phyloP scores from a whole-genome alignment of 2,797 vertebrate genomes.

The Acanthopagrus latus region DNA sequence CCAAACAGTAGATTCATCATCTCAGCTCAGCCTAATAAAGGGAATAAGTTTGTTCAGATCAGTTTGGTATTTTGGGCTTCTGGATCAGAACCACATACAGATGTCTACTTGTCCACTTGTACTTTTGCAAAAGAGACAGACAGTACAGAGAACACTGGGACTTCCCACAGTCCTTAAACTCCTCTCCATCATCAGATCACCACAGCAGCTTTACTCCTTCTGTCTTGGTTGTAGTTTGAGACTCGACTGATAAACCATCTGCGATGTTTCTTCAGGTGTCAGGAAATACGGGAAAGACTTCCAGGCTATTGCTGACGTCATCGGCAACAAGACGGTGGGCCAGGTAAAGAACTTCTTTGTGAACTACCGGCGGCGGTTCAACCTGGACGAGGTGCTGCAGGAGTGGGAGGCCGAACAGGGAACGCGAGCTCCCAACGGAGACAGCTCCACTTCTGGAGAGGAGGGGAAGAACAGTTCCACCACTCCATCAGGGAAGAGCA shows the following conservation, averaged over 20 bases:
- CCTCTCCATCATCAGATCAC: too few species aligned
- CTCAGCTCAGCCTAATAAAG: too few species aligned
- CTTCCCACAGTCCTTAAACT: too few species aligned
- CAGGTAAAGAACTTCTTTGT: conserved; percentile 99
- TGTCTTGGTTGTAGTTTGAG: not conserved
- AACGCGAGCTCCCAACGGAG: conserved; percentile 93
- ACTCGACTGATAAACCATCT: not conserved
- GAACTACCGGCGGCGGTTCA: conserved; percentile 99
- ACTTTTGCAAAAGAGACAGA: too few species aligned
- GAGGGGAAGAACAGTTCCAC: conserved; percentile 95
- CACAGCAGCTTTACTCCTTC: not conserved
- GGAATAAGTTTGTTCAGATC: too few species aligned
- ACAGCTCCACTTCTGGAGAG: conserved; percentile 92
- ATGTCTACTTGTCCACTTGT: too few species aligned
- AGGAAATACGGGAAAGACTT: conserved; percentile 99
- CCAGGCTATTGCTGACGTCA: conserved; percentile 99
- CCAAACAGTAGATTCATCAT: too few species aligned
- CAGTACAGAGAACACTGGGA: too few species aligned
- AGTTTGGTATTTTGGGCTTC: too few species aligned
- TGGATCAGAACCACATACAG: too few species aligned
- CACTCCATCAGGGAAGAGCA: conserved; percentile 96
- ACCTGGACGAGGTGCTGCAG: conserved; percentile 99
- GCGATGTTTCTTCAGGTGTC: conserved; percentile 86
- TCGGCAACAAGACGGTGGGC: conserved; percentile 99
- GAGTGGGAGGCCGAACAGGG: conserved; percentile 99